A percentile compares a stretch with the other conserved stretches of the same genome.
Evolutionary conservation across 2,797 vertebrate genomes (phyloP).

Genomic region (Choloepus didactylus): DNA sequence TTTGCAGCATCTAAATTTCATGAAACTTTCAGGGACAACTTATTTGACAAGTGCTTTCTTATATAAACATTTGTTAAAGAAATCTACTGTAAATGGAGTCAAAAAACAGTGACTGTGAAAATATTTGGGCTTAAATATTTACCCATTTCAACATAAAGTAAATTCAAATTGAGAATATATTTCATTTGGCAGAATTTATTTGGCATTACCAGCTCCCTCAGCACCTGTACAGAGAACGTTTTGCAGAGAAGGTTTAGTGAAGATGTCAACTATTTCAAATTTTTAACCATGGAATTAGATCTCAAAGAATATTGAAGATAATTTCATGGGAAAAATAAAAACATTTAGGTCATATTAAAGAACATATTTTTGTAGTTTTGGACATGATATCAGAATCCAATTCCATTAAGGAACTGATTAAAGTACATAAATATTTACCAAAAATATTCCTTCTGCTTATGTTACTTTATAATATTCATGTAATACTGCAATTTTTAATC

Average conservation of each 20-base stretch:
- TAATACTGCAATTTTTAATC: neutral
- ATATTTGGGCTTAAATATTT: conserved; percentile 52
- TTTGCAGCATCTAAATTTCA: conserved; percentile 35
- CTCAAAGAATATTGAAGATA: neutral
- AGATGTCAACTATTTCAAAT: conserved; percentile 3
- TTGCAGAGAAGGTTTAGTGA: conserved; percentile 9
- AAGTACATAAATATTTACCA: neutral
- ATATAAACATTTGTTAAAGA: conserved; percentile 65
- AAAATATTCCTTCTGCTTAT: neutral
- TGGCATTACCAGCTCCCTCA: neutral
- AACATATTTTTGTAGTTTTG: neutral
- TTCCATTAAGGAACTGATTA: neutral
- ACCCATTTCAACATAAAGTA: conserved; percentile 35
- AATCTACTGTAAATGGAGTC: conserved; percentile 44
- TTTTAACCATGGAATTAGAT: conserved; percentile 20
- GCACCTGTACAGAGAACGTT: neutral
- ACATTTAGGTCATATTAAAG: neutral
- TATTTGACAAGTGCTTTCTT: conserved; percentile 55
- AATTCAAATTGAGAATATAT: conserved; percentile 40
- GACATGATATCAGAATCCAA: neutral
- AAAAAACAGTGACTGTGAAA: conserved; percentile 43
- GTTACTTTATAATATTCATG: neutral
- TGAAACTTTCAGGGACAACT: neutral
- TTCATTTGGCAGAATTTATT: conserved; percentile 33
- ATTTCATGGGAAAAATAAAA: conserved; percentile 22